Conservation (phyloP, 2,888 invertebrate species). For the Drosophila paranaensis region DNA sequence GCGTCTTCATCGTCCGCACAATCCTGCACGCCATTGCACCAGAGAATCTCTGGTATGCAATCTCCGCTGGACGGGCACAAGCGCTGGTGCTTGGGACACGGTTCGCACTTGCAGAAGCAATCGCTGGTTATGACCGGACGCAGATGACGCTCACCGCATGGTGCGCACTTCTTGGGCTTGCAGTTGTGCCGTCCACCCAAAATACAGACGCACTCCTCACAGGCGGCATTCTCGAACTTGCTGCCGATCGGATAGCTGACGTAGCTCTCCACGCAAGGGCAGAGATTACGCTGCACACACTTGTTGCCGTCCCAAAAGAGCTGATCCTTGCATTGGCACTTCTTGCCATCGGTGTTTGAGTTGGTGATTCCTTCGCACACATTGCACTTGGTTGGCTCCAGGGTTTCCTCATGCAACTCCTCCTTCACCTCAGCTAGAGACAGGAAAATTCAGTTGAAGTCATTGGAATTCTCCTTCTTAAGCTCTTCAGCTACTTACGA, state of each 20-base stretch:
- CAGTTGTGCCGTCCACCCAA: constrained; percentile 90
- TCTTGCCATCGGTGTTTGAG: constrained; percentile 31
- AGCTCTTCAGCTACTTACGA: constrained; percentile 85
- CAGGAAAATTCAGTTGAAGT: background rate
- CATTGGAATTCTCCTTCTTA: background rate
- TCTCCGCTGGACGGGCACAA: constrained; percentile 91
- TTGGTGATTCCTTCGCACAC: constrained; percentile 84
- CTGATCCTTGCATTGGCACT: constrained; percentile 86
- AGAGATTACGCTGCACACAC: constrained; percentile 90
- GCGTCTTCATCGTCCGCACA: constrained; percentile 93
- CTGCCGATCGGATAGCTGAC: constrained; percentile 91
- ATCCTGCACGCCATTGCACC: constrained; percentile 93
- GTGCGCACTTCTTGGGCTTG: constrained; percentile 88
- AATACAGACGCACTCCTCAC: constrained; percentile 92
- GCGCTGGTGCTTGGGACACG: constrained; percentile 88
- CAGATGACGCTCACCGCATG: constrained; percentile 86
- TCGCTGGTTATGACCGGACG: constrained; percentile 88
- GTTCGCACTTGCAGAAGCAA: constrained; percentile 91
- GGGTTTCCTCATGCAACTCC: constrained; percentile 39
- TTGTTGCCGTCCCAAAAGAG: constrained; percentile 90
- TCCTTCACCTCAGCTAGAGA: constrained; percentile 71
- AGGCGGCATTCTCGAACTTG: constrained; percentile 89
- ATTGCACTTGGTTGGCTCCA: constrained; percentile 85
- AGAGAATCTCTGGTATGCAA: constrained; percentile 89
- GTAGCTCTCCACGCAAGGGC: constrained; percentile 91